These are phyloP conservation scores for Bothrops jararaca DNA, from an alignment of 2,113 vertebrate species.

Conservation along the genomic window DNA sequence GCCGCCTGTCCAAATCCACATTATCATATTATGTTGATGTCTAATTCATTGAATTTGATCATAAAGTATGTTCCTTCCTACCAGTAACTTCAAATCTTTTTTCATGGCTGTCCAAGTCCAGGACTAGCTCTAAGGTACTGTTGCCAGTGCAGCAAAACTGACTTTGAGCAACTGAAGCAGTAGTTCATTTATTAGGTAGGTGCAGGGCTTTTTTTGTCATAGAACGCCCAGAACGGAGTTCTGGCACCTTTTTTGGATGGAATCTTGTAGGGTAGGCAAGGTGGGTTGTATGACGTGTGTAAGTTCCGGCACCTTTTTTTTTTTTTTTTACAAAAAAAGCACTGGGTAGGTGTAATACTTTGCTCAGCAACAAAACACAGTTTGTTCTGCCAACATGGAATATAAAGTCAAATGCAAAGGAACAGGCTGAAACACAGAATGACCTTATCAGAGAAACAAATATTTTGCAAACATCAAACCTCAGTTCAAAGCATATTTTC, in stretches of 20 bases:
- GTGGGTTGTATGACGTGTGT: too few relatives aligned
- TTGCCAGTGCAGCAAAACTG: neutral
- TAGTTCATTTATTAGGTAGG: neutral
- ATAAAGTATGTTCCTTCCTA: neutral
- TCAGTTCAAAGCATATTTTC: neutral
- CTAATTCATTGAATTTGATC: neutral
- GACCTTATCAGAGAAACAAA: neutral
- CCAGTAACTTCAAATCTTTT: neutral
- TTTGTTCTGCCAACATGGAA: neutral
- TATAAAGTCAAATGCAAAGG: neutral
- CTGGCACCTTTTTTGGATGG: too few relatives aligned
- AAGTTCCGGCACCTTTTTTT: too few relatives aligned
- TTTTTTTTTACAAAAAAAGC: too few relatives aligned
- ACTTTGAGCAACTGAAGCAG: neutral
- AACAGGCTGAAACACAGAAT: constrained; percentile 15
- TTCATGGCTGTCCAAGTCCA: neutral
- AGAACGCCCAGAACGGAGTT: too few relatives aligned
- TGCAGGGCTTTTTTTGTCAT: too few relatives aligned
- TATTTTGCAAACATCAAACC: neutral
- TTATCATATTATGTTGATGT: neutral
- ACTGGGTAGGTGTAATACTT: neutral
- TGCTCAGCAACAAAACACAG: neutral
- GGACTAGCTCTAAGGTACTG: neutral
- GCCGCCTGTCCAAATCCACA: neutral
- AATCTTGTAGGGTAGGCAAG: too few relatives aligned